phyloP scores from a whole-genome alignment of 2,113 vertebrate genomes.

The Myotis yumanensis region DNA sequence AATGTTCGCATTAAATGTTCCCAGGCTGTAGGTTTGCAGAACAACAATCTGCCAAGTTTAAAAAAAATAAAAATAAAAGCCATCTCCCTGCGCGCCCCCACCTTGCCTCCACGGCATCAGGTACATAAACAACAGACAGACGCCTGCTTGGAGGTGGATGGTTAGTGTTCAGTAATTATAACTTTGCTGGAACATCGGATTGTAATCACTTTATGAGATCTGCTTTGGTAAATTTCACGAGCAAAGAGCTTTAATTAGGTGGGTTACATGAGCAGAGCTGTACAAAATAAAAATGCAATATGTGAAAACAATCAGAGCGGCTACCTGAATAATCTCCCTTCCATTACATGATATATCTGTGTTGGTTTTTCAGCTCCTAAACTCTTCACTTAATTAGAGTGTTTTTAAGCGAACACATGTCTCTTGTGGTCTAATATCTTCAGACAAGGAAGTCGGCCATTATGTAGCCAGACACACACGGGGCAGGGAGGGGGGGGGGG shows the following conservation, averaged over 20 bases:
- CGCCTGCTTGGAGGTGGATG: slow-evolving; percentile 7
- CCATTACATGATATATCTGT: slow-evolving; percentile 68
- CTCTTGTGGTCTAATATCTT: slow-evolving; percentile 42
- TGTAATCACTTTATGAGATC: slow-evolving; percentile 53
- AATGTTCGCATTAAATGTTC: slow-evolving; percentile 29
- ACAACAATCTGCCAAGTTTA: slow-evolving; percentile 30
- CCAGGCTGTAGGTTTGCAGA: slow-evolving; percentile 25
- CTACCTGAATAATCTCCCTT: slow-evolving; percentile 72
- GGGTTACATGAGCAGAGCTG: slow-evolving; percentile 53
- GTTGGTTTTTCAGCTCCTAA: slow-evolving; percentile 55
- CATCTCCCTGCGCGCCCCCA: background rate
- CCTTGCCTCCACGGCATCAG: background rate
- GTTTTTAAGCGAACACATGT: slow-evolving; percentile 57
- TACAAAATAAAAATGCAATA: slow-evolving; percentile 60
- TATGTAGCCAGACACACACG: background rate
- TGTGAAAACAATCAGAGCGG: slow-evolving; percentile 64
- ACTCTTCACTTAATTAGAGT: slow-evolving; percentile 66
- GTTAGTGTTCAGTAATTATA: slow-evolving; percentile 44
- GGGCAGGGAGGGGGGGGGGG: too few species aligned
- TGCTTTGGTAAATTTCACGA: slow-evolving; percentile 53
- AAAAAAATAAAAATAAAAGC: background rate
- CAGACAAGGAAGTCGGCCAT: slow-evolving; percentile 36
- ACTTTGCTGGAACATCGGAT: slow-evolving; percentile 53
- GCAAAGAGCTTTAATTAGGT: slow-evolving; percentile 55
- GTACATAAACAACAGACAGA: slow-evolving; percentile 5